phyloP scores from a whole-genome alignment of 1,140 invertebrate genomes.

The Calephelis virginiensis region DNA sequence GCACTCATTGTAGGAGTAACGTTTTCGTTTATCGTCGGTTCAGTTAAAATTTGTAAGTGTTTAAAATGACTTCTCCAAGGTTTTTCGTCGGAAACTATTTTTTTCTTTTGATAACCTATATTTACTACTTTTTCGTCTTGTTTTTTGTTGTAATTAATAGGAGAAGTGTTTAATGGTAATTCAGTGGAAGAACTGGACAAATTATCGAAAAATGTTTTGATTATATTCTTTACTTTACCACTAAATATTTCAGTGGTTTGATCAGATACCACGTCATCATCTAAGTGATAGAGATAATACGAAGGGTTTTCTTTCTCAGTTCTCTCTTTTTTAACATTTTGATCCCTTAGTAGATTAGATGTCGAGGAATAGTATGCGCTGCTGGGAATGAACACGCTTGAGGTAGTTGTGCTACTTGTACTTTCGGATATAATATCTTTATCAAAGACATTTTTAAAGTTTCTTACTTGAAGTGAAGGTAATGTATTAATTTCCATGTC shows the following conservation, averaged over 20 bases:
- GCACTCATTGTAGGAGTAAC: constrained; percentile 34
- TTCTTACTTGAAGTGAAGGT: constrained; percentile 54
- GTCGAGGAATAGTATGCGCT: constrained; percentile 38
- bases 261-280: constrained; percentile 53
- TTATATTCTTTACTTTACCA: constrained; percentile 56
- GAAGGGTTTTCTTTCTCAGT: constrained; percentile 42
- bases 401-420: constrained; percentile 25
- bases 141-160: constrained; percentile 37
- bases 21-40: constrained; percentile 40
- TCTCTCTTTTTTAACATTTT: constrained; percentile 33
- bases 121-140: constrained; percentile 53
- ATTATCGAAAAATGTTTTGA: constrained; percentile 64
- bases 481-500: constrained; percentile 42
- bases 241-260: constrained; percentile 67
- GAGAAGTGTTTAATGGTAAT: constrained; percentile 38
- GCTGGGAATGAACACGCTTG: constrained; percentile 40
- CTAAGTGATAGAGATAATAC: constrained; percentile 58
- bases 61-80: constrained; percentile 48
- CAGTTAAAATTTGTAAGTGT: constrained; percentile 57
- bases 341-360: constrained; percentile 32
- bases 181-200: constrained; percentile 18
- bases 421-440: constrained; percentile 29
- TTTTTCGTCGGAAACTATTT: constrained; percentile 41
- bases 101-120: constrained; percentile 64
- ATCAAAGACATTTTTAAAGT: constrained; percentile 45